Evolutionary conservation across 2,797 vertebrate genomes (phyloP), one percentile per base, ranked within the genome.

Genomic region (Phylloscopus collybita): DNA sequence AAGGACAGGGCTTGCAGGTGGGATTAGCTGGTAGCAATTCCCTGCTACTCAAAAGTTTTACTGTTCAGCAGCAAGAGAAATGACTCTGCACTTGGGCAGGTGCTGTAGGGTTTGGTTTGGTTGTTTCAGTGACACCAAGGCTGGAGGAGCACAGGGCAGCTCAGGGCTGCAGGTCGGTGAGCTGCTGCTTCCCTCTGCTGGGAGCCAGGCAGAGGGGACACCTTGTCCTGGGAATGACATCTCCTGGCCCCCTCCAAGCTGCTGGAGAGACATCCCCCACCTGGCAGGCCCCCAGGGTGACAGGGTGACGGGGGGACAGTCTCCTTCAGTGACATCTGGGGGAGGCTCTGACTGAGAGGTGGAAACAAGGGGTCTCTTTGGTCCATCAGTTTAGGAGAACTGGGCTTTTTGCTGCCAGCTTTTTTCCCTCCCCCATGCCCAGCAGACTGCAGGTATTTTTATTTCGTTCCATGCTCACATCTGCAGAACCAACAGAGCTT

Each of bases 161-260:
- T 40, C 32, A 32, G 42, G 45, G 80, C 65, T 71, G 85, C 47
- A 7, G 5, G 42, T 36, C 3, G 47, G 18, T 13, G 89, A 87
- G 89, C 79, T 72, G 47, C 93, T 96, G 93, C 95, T 30, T 88
- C 95, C 96, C 96, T 95, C 92, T 96, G 91, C 96, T 86, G 95
- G 95, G 92, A 89, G 51, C 20, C 72, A 3, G 57, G 86, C 80
- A 36, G 22, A 75, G 53, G 42, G 49, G 49, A 62, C 88, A 23
- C 70, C 51, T 11, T 2, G 40, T 60, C 61, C 74, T 30, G 86
- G 69, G 17, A 53, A 2, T 5, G 26, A 11, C 54, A 40, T 1
- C 16, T 4, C 57, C 60, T 54, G 54, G 26, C 54, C 83, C 25
- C 45, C 66, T 20, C 29, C 10, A 3, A 14, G 26, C 65, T 9